These are phyloP conservation scores for Lathamus discolor DNA, from an alignment of 2,113 vertebrate species.

Conservation along the genomic window DNA sequence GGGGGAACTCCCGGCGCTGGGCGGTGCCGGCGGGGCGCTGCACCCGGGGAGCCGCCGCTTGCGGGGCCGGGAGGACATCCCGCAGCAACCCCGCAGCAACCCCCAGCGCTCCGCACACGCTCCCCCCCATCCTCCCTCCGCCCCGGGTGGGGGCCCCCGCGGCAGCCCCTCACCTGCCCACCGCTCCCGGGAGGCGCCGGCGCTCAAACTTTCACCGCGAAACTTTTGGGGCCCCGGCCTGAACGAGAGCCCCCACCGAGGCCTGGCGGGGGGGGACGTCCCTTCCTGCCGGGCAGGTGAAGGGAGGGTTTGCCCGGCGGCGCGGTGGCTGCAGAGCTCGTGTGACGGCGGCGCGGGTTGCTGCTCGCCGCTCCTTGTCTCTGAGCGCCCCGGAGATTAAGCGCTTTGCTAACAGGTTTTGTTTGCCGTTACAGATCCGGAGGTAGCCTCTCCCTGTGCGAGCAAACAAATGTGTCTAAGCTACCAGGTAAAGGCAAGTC, in stretches of 20 bases:
- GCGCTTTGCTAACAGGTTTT: neutral
- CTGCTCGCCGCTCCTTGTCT: neutral
- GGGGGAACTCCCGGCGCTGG: neutral
- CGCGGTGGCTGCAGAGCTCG: accelerated
- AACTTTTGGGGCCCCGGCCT: neutral
- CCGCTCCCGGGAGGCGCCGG: neutral
- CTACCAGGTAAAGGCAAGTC: neutral
- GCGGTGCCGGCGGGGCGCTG: neutral
- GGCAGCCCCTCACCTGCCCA: neutral
- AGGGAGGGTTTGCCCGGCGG: accelerated
- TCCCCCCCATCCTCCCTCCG: too few species aligned
- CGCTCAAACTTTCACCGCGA: neutral
- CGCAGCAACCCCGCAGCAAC: neutral
- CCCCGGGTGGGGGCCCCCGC: neutral
- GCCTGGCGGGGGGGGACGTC: neutral
- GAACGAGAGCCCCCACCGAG: neutral
- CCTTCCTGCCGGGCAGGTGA: neutral
- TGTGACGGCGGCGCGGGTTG: neutral
- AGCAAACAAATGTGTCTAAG: neutral
- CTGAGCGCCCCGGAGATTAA: neutral
- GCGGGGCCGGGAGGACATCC: neutral
- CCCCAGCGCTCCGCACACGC: neutral
- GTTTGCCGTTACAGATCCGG: neutral
- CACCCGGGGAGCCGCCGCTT: neutral
- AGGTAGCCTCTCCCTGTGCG: neutral